These are phyloP conservation scores for Ormyrus pomaceus DNA, from an alignment of 2,888 invertebrate genomes.

Conservation along the genomic window DNA sequence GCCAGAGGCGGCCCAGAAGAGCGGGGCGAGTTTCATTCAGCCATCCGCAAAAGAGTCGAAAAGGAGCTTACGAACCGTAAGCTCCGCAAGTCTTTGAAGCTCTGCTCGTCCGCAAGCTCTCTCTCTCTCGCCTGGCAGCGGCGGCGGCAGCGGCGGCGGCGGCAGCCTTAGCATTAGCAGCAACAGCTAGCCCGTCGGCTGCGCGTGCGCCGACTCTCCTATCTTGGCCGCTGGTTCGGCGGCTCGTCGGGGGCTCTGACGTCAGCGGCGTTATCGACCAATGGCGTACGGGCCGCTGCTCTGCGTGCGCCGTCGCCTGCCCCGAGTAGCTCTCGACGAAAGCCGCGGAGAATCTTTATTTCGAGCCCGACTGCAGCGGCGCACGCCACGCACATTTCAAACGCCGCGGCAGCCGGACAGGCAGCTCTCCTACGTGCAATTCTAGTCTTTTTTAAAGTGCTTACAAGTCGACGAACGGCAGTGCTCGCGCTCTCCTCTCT, in stretches of 20 bases:
- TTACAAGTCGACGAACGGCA: no score
- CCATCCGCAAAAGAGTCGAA: no score
- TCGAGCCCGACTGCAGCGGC: constrained; percentile 65
- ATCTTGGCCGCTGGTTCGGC: constrained; percentile 24
- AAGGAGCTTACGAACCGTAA: no score
- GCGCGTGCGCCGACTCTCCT: constrained; percentile 33
- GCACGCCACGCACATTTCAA: constrained; percentile 58
- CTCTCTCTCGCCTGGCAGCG: not conserved
- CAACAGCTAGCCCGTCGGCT: constrained; percentile 13
- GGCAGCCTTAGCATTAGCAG: not conserved
- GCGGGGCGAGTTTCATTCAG: no score
- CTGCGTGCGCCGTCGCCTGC: not conserved
- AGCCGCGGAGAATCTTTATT: constrained; percentile 67
- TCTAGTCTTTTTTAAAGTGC: no score
- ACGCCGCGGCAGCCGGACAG: not conserved
- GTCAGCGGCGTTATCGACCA: constrained; percentile 69
- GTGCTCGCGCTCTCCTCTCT: not conserved
- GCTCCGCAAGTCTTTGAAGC: no score
- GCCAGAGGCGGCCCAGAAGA: no score
- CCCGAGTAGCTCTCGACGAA: constrained; percentile 6
- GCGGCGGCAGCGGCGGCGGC: not conserved
- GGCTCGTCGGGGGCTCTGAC: constrained; percentile 62
- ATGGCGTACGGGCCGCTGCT: constrained; percentile 58
- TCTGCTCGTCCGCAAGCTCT: not conserved
- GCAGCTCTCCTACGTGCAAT: no score